Evolutionary conservation across 2,113 vertebrate genomes (phyloP).

Genomic region (Aspidoscelis tigris): DNA sequence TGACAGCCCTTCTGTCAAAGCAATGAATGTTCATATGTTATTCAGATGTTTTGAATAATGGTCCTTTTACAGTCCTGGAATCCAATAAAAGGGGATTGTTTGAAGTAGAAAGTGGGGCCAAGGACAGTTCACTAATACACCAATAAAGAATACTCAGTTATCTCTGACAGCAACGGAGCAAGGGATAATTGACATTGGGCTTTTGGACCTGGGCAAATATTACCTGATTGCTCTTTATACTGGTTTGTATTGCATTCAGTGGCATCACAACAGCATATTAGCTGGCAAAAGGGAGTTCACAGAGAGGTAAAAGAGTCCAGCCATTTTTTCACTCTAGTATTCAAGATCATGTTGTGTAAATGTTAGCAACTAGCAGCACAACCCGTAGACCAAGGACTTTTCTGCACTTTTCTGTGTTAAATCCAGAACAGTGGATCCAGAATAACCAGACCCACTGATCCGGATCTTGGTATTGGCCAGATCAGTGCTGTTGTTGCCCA

Average conservation of each 20-base stretch:
- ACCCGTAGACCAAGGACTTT: too few relatives aligned
- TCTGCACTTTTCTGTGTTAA: too few relatives aligned
- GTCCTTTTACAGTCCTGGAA: not conserved
- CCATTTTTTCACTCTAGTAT: slow-evolving; percentile 1
- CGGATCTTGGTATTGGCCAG: too few relatives aligned
- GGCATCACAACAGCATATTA: not conserved
- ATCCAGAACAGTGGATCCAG: too few relatives aligned
- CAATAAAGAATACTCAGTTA: not conserved
- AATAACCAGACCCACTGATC: too few relatives aligned
- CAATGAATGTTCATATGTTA: not conserved
- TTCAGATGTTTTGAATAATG: not conserved
- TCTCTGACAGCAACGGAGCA: not conserved
- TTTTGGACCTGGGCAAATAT: not conserved
- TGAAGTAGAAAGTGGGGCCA: not conserved
- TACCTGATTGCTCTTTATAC: not conserved
- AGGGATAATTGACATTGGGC: not conserved
- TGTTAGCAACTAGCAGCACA: not conserved
- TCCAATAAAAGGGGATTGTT: not conserved
- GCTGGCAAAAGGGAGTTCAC: not conserved
- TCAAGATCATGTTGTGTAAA: not conserved
- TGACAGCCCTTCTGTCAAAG: not conserved
- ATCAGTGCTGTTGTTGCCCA: too few relatives aligned
- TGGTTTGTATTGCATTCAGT: not conserved
- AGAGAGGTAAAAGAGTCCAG: not conserved
- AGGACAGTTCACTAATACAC: not conserved